These are phyloP conservation scores for Harpagifer antarcticus DNA, from an alignment of 2,797 vertebrate genomes.

Conservation along the genomic window DNA sequence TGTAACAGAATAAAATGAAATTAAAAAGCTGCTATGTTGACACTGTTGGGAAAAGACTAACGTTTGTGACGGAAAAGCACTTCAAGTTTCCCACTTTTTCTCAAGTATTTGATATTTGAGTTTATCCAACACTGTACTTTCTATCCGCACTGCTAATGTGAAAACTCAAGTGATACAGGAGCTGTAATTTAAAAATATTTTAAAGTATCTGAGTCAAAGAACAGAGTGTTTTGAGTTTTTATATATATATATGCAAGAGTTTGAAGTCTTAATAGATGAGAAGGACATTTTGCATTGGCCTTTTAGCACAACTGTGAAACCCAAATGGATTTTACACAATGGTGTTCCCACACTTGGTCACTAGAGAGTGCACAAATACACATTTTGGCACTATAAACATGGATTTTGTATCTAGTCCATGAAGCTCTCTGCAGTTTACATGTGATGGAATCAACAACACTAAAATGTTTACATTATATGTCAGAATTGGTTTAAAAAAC, in stretches of 20 bases:
- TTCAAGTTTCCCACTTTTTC: background rate
- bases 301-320: slow-evolving; percentile 75
- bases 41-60: slow-evolving; percentile 7
- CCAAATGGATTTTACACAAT: slow-evolving; percentile 50
- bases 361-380: slow-evolving; percentile 68
- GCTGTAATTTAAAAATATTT: slow-evolving; percentile 39
- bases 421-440: slow-evolving; percentile 57
- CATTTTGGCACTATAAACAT: slow-evolving; percentile 51
- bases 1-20: slow-evolving; percentile 16
- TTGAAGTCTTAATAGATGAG: slow-evolving; percentile 39
- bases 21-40: slow-evolving; percentile 25
- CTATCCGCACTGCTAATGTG: slow-evolving; percentile 7
- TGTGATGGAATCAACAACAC: slow-evolving; percentile 42
- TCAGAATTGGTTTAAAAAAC: slow-evolving; percentile 45
- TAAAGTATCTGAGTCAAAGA: slow-evolving; percentile 37
- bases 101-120: slow-evolving; percentile 22
- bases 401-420: slow-evolving; percentile 27
- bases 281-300: slow-evolving; percentile 50
- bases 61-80: slow-evolving; percentile 8
- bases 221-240: slow-evolving; percentile 47
- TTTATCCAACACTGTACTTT: slow-evolving; percentile 18
- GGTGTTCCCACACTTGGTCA: slow-evolving; percentile 58
- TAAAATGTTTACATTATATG: slow-evolving; percentile 74
- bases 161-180: slow-evolving; percentile 27
- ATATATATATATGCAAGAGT: slow-evolving; percentile 61